Evolutionary conservation across 1,140 invertebrate genomes (phyloP).

Genomic region (Lepidotrigona ventralis): DNA sequence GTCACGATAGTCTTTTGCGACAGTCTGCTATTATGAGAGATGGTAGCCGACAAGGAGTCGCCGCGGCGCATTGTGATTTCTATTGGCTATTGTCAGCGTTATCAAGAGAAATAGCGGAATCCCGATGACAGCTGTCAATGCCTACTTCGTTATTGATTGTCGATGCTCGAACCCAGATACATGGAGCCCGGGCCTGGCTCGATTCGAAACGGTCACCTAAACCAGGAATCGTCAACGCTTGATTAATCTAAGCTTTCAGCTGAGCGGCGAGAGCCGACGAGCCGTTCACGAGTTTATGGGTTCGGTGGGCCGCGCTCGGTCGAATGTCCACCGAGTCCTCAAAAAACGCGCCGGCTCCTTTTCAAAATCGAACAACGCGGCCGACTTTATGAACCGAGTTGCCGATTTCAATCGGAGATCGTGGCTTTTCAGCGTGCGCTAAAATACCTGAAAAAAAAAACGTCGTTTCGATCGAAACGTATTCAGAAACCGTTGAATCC

Average conservation of each 20-base stretch:
- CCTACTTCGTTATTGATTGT: slow-evolving; percentile 60
- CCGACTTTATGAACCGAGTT: neutral
- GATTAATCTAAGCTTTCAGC: slow-evolving; percentile 51
- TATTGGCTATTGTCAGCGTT: slow-evolving; percentile 43
- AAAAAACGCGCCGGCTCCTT: neutral
- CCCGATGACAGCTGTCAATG: slow-evolving; percentile 42
- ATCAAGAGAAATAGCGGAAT: slow-evolving; percentile 47
- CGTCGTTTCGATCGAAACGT: too few species aligned
- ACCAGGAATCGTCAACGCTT: slow-evolving; percentile 40
- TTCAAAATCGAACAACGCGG: neutral
- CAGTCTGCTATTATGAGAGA: slow-evolving; percentile 20
- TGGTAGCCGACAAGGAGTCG: slow-evolving; percentile 23
- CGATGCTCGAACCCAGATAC: slow-evolving; percentile 42
- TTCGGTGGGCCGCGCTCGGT: neutral
- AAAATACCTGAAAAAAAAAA: too few species aligned
- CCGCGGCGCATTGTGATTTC: slow-evolving; percentile 33
- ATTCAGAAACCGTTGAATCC: too few species aligned
- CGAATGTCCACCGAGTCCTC: too few species aligned
- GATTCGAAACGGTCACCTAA: slow-evolving; percentile 10
- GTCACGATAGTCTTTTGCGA: slow-evolving; percentile 35
- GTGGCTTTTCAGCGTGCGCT: too few species aligned
- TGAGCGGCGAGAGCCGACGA: neutral
- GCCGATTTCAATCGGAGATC: too few species aligned
- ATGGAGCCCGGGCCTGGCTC: neutral
- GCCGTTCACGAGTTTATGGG: neutral